Evolutionary conservation across 2,797 vertebrate genomes (phyloP).

Genomic region (Avahi laniger): DNA sequence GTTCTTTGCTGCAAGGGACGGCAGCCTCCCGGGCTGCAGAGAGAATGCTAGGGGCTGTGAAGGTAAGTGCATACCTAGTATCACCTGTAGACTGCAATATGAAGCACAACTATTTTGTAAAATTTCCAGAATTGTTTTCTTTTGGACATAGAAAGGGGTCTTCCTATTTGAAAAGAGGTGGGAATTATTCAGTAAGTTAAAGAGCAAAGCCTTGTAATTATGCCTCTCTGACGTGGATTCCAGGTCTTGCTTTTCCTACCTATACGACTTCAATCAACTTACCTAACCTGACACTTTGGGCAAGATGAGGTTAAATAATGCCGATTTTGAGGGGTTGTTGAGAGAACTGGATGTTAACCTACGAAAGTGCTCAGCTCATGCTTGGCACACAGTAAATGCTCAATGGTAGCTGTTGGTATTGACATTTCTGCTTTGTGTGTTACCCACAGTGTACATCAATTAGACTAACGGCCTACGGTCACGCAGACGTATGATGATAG

Average conservation of each 20-base stretch:
- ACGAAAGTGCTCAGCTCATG: neutral
- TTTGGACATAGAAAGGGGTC: neutral
- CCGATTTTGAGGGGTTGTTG: neutral
- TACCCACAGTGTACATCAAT: neutral
- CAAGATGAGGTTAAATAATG: neutral
- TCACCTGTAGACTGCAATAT: neutral
- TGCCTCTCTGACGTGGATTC: neutral
- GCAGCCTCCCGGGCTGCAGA: neutral
- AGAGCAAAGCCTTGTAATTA: neutral
- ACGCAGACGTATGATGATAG: accelerated
- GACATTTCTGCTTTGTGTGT: accelerated
- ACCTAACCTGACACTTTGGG: neutral
- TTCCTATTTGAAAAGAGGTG: neutral
- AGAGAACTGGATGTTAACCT: neutral
- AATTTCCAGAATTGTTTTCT: neutral
- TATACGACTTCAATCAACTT: neutral
- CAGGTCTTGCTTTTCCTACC: neutral
- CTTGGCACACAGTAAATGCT: neutral
- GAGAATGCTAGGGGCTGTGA: neutral
- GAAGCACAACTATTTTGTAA: neutral
- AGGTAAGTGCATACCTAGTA: neutral
- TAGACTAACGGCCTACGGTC: neutral
- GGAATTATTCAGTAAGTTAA: neutral
- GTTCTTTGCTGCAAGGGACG: neutral
- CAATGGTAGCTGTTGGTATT: neutral